Percentiles rank a stretch among this genome's conserved stretches.
Conservation (phyloP, 2,113 vertebrate genomes). For the Charina bottae region DNA sequence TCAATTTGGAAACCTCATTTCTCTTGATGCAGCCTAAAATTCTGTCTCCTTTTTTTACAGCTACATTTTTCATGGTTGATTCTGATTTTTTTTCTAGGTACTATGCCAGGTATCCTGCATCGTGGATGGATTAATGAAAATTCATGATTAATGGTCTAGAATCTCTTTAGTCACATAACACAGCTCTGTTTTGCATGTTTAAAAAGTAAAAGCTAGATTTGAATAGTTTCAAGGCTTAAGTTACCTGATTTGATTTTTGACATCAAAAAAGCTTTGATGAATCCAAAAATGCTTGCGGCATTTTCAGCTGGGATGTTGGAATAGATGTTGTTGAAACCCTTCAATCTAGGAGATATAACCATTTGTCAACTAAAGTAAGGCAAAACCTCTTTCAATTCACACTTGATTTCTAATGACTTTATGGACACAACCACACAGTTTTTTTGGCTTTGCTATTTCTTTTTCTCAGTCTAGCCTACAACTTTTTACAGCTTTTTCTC, state of each 20-base stretch:
- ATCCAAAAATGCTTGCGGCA: neutral
- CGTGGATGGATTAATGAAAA: neutral
- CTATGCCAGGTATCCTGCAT: neutral
- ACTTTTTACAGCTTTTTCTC: neutral
- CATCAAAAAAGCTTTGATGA: slow-evolving; percentile 30
- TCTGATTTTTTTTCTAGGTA: neutral
- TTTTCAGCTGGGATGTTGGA: slow-evolving; percentile 16
- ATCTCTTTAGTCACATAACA: neutral
- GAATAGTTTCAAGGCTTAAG: neutral
- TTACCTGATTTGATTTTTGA: slow-evolving; percentile 35
- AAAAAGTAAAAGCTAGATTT: neutral
- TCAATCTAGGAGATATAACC: slow-evolving; percentile 27
- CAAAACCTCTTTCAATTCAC: neutral
- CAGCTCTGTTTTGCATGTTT: neutral
- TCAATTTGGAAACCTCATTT: neutral
- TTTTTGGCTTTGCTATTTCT: neutral
- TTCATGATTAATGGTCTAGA: neutral
- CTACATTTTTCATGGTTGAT: neutral
- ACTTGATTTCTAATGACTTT: neutral
- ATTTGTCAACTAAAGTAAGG: neutral
- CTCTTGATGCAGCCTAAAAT: neutral
- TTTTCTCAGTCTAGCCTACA: neutral
- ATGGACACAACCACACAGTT: neutral
- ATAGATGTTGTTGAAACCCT: slow-evolving; percentile 39
- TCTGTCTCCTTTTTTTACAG: neutral